These are phyloP conservation scores for Ormyrus labotus DNA, from an alignment of 2,888 invertebrate genomes.

Conservation along the genomic window DNA sequence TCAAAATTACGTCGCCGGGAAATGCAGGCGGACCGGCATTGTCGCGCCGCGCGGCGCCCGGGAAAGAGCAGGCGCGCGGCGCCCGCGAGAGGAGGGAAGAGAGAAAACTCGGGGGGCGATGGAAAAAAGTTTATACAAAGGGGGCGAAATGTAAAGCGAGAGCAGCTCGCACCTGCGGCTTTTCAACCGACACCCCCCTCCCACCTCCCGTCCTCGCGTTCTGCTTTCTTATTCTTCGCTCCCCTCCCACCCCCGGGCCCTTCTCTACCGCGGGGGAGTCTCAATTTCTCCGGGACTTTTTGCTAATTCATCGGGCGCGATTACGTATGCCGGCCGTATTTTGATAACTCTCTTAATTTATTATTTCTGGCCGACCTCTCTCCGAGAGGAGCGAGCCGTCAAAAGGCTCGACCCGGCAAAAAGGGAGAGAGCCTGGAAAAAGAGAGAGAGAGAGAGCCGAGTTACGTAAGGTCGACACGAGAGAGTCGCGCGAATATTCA, in stretches of 20 bases:
- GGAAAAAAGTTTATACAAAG: constrained; percentile 41
- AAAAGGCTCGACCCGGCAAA: background rate
- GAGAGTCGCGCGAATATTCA: background rate
- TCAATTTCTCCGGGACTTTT: no score
- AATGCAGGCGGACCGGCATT: constrained; percentile 19
- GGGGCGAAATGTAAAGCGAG: constrained; percentile 30
- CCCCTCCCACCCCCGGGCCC: no score
- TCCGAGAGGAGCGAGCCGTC: background rate
- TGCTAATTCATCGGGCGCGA: no score
- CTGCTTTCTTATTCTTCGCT: no score
- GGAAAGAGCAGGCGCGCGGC: background rate
- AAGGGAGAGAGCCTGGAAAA: background rate
- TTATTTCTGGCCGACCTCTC: background rate
- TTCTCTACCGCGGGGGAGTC: no score
- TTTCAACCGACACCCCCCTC: background rate
- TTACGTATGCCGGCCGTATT: no score
- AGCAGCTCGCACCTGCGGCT: constrained; percentile 43
- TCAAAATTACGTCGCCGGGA: constrained; percentile 30
- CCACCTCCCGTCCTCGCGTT: no score
- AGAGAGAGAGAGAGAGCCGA: background rate
- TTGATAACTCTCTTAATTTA: background rate
- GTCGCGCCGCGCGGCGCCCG: constrained; percentile 1
- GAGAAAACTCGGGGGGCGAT: constrained; percentile 6
- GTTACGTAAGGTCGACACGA: background rate
- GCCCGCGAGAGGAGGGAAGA: background rate